Evolutionary conservation across 2,797 vertebrate genomes (phyloP), one percentile per base, ranked within the genome.

Genomic region (Tapera naevia): DNA sequence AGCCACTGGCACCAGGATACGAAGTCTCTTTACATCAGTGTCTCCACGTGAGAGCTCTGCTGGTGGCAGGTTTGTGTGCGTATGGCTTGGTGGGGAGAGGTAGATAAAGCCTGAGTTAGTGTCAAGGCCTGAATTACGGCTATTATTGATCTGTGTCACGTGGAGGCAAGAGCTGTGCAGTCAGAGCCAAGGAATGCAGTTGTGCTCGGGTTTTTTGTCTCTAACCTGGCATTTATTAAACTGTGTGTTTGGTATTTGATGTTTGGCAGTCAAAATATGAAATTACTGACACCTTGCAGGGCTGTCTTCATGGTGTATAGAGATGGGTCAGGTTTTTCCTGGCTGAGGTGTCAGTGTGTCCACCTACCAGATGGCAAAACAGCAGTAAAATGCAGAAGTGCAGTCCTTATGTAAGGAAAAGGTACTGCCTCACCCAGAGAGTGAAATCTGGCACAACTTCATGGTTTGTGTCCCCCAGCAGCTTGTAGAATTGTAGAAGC

Each of bases 41-140:
- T 18, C 25, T 30, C 17, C 35, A 1, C 0, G 39, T 25, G 15
- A 48, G 30, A 16, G 21, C 9, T 16, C 2, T 67, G 67, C 23
- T 54, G 53, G 3, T 28, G 32, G 32, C 32, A 50, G 19, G 39
- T 79, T 7, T 18, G 2, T 4, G 5, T 7, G 23, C 0, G 0
- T 10, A 8, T 23, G 60, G 5, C 46, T 35, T 12, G 65, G 10
- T 61, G 61, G 37, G 9, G 75, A 35, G 61, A 43, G 28, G 8
- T 19, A 7, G 56, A 10, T 43, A 7, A 35, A 39, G 37, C 53
- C 7, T 13, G n/a, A 48, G 28, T 57, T 32, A 12, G 27, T 3
- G 1, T 61, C 18, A 16, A 5, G 67, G 67, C 2, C 50, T 51
- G 45, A n/a, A 8, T 71, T 70, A 11, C 17, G 22, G 41, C 13